Conservation (phyloP, 2,888 invertebrate species). For the Trachelus troglodyta region DNA sequence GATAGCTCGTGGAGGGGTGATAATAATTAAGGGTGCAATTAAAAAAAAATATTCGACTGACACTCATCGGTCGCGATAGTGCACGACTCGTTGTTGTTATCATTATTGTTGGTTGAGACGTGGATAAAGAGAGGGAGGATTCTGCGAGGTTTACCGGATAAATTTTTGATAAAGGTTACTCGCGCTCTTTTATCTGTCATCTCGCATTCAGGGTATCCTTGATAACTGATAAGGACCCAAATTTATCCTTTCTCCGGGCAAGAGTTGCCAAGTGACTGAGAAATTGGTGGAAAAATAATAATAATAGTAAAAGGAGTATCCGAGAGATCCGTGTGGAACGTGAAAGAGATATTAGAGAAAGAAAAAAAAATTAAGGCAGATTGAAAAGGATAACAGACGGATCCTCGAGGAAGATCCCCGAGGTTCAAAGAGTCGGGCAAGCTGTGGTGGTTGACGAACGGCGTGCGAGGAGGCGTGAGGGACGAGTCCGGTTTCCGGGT, state of each 20-base stretch:
- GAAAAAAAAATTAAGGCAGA: conserved; percentile 6
- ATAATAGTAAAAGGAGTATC: background rate
- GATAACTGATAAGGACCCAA: background rate
- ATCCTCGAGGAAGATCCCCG: conserved; percentile 13
- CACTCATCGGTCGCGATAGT: background rate
- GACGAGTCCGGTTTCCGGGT: conserved; percentile 6
- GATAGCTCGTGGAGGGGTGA: background rate
- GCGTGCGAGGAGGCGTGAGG: conserved; percentile 1
- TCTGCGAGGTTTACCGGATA: background rate
- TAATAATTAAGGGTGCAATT: background rate
- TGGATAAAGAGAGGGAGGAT: background rate
- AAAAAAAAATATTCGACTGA: background rate
- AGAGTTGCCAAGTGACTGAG: background rate
- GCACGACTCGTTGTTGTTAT: background rate
- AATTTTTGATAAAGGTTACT: background rate
- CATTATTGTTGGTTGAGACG: background rate
- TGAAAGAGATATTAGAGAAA: conserved; percentile 2
- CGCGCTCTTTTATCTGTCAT: background rate
- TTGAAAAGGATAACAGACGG: background rate
- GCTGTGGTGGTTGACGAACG: conserved; percentile 57
- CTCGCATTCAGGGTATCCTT: background rate
- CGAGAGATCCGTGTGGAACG: conserved; percentile 16
- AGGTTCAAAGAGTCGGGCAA: conserved; percentile 41
- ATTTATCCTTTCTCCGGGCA: background rate
- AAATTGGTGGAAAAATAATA: conserved; percentile 16